These are phyloP conservation scores for Neolamprologus tretocephalus DNA, from an alignment of 2,113 vertebrate species.

Conservation along the genomic window DNA sequence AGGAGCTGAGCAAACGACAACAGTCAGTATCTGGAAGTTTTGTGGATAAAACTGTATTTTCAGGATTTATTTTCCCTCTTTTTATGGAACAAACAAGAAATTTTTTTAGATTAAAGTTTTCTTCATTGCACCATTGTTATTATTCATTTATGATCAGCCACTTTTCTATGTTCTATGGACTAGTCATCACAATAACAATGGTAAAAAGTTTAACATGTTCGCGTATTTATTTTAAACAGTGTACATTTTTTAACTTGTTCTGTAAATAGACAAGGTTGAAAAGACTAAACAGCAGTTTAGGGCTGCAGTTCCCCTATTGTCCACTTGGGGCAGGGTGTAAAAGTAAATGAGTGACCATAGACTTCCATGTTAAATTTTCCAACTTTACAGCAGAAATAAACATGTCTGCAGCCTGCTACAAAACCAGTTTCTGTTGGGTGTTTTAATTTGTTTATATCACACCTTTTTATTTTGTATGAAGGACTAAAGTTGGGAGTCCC, in stretches of 20 bases:
- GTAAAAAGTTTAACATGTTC: background rate
- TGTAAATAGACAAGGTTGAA: background rate
- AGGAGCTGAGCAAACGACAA: conserved; percentile 45
- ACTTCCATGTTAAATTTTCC: background rate
- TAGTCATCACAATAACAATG: background rate
- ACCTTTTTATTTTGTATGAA: background rate
- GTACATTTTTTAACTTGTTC: background rate
- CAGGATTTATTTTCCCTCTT: background rate
- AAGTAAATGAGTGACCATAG: background rate
- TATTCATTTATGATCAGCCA: background rate
- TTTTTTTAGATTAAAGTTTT: background rate
- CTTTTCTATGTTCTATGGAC: background rate
- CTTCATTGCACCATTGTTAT: background rate
- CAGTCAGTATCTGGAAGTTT: conserved; percentile 43
- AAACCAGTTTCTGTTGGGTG: background rate
- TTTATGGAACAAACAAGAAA: background rate
- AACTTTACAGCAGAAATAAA: background rate
- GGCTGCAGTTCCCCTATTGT: background rate
- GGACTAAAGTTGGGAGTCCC: background rate
- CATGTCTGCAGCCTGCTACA: background rate
- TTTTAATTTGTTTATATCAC: background rate
- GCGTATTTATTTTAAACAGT: background rate
- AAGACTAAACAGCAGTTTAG: background rate
- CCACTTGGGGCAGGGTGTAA: background rate
- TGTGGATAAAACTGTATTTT: background rate